These are phyloP conservation scores for Carassius carassius DNA, from an alignment of 2,113 vertebrate genomes.

Conservation along the genomic window DNA sequence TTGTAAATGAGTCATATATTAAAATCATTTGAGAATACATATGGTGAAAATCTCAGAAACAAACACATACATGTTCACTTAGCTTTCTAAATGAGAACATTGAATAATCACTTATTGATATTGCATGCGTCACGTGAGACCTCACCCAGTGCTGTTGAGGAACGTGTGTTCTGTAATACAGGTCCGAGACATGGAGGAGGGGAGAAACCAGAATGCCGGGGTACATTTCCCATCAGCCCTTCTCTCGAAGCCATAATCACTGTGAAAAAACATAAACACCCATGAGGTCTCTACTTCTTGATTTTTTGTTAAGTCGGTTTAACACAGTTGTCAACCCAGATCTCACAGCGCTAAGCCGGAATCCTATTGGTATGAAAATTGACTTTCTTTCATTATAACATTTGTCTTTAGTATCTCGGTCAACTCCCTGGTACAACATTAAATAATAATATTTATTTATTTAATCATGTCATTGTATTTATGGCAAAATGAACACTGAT, in stretches of 20 bases:
- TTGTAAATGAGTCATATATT: not conserved
- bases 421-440: no score
- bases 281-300: not conserved
- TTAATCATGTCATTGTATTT: no score
- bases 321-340: no score
- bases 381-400: no score
- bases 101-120: no score
- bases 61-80: not conserved
- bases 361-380: no score
- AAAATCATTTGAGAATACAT: not conserved
- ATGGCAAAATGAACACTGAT: no score
- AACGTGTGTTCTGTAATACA: conserved; percentile 92
- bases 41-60: not conserved
- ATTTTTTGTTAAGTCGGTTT: no score
- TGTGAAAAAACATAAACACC: conserved; percentile 60
- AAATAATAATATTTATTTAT: no score
- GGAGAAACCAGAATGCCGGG: conserved; percentile 95
- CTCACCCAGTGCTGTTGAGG: conserved; percentile 97
- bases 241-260: conserved; percentile 95
- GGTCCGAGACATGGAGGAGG: conserved; percentile 87
- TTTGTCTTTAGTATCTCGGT: no score
- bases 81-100: no score
- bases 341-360: no score
- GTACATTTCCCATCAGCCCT: conserved; percentile 87
- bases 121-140: not conserved